Evolutionary conservation across 1,140 invertebrate genomes (phyloP), one percentile per base, ranked within the genome.

Genomic region (Saccostrea echinata): DNA sequence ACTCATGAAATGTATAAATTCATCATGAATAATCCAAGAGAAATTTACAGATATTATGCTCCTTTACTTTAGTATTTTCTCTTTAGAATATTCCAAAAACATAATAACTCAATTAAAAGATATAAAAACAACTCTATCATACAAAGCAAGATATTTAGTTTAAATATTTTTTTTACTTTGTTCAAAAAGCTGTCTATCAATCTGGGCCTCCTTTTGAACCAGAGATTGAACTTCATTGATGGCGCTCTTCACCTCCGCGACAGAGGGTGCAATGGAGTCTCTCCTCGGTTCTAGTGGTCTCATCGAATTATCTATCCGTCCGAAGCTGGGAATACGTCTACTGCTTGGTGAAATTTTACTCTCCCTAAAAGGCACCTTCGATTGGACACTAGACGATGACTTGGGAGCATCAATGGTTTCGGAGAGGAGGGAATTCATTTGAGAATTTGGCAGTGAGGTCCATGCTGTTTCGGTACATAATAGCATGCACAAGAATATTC

Each of bases 361-460:
- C 27, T 24, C 68, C 33, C 16, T 27, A 3, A 18, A 76, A 13
- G 68, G 68, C 3, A 21, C 4, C 3, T 3, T 33, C 27, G 16
- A 18, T 9, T 27, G 8, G 68, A 13, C 24, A 43, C 9, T 43
- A 33, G 30, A 33, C 27, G 68, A 33, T 30, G 27, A 3, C 24
- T 3, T 13, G 3, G 24, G 68, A 30, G 11, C 27, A 4, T 27
- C 16, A 27, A 76, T 76, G 68, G 68, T 76, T 76, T 76, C 68
- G 13, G 68, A 76, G 27, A 76, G 68, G 27, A 76, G 68, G 27
- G 68, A 76, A 13, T 76, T 76, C 68, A 76, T 76, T 16, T 76
- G 68, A 30, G 68, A 76, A 13, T 4, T 16, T 12, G 13, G 24
- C 1, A 76, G 12, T 76, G 68, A 27, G 8, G 68, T 18, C 68